Evolutionary conservation across 2,797 vertebrate species (phyloP).

Genomic region (Channallabes apus): DNA sequence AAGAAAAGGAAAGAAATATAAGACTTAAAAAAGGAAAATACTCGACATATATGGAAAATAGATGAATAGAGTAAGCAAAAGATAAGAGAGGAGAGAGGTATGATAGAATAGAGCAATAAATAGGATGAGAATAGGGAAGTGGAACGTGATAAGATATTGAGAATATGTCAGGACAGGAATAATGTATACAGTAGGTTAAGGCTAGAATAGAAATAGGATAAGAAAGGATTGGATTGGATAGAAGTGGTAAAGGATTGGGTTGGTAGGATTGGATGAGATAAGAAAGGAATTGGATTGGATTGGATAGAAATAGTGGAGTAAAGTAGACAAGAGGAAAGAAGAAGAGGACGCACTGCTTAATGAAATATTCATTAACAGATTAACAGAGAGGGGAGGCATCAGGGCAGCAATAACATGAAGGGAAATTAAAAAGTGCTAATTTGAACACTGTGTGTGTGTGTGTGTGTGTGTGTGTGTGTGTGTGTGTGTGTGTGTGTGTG

Average conservation of each 20-base stretch:
- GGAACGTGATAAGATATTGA: not conserved
- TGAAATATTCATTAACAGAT: not conserved
- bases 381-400: not conserved
- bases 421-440: not conserved
- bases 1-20: not conserved
- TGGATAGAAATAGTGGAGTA: not conserved
- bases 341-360: not conserved
- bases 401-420: not conserved
- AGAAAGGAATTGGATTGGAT: not conserved
- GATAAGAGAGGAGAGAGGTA: not conserved
- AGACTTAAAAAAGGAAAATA: not conserved
- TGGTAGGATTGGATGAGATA: not conserved
- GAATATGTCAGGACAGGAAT: not conserved
- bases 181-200: not conserved
- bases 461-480: not conserved
- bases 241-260: not conserved
- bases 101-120: not conserved
- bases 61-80: not conserved
- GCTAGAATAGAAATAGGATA: not conserved
- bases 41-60: not conserved
- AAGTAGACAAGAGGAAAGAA: not conserved
- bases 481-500: constrained; percentile 5
- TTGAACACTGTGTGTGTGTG: not conserved
- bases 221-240: not conserved
- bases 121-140: not conserved